phyloP scores from a whole-genome alignment of 2,797 vertebrate genomes.

The Mus caroli region DNA sequence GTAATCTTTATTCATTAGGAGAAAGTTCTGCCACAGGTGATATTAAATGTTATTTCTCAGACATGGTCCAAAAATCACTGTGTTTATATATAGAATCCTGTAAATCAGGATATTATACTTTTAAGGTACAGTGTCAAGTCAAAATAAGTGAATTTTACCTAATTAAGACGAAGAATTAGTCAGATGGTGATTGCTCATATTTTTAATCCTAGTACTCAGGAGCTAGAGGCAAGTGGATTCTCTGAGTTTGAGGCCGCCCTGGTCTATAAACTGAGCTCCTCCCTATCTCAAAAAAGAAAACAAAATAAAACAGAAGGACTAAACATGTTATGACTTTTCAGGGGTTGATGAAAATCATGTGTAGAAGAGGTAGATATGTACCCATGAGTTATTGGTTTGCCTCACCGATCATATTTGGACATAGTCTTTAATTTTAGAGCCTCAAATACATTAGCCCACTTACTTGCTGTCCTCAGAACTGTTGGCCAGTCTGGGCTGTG shows the following conservation, averaged over 20 bases:
- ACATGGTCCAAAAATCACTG: neutral
- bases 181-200: neutral
- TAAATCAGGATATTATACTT: slow-evolving; percentile 20
- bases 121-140: slow-evolving; percentile 43
- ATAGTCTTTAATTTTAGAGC: slow-evolving; percentile 48
- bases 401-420: slow-evolving; percentile 44
- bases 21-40: too few relatives aligned
- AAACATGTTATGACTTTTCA: neutral
- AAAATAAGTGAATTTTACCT: slow-evolving; percentile 35
- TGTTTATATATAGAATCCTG: slow-evolving; percentile 7
- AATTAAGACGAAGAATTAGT: slow-evolving; percentile 31
- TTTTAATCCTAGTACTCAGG: neutral
- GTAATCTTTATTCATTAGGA: too few relatives aligned
- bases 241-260: neutral
- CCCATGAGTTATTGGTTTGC: slow-evolving; percentile 33
- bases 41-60: slow-evolving; percentile 48
- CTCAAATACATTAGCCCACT: neutral
- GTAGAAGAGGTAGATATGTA: slow-evolving; percentile 30
- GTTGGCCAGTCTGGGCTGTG: neutral
- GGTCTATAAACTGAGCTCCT: neutral
- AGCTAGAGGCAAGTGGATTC: neutral
- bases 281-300: neutral
- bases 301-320: neutral
- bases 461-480: slow-evolving; percentile 18
- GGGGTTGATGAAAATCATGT: slow-evolving; percentile 33